phyloP scores from a whole-genome alignment of 2,113 vertebrate species.

The Cnemophilus loriae region DNA sequence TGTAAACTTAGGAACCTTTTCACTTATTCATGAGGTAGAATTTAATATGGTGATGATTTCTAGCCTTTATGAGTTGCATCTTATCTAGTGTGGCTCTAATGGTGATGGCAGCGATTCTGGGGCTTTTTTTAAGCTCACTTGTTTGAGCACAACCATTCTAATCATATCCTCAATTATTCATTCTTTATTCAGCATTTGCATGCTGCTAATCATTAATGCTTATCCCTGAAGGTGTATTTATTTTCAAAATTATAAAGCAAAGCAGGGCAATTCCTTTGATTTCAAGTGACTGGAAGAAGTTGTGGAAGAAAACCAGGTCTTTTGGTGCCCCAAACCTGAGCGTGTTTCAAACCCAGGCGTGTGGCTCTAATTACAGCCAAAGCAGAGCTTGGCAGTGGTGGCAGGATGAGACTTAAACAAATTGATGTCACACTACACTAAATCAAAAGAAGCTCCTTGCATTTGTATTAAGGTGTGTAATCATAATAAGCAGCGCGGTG shows the following conservation, averaged over 20 bases:
- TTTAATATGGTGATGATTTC: conserved; percentile 74
- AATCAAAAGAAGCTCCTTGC: conserved; percentile 69
- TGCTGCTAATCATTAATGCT: conserved; percentile 1
- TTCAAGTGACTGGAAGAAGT: conserved; percentile 45
- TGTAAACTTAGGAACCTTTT: conserved; percentile 73
- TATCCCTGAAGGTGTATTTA: neutral
- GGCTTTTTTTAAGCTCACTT: conserved; percentile 35
- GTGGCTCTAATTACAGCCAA: conserved; percentile 68
- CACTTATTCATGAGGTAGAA: conserved; percentile 77
- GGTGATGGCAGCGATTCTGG: neutral
- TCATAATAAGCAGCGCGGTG: conserved; percentile 63
- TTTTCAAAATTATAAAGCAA: conserved; percentile 40
- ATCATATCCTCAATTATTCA: conserved; percentile 37
- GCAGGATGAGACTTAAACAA: conserved; percentile 76
- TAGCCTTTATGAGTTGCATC: conserved; percentile 69
- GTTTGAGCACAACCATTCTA: conserved; percentile 45
- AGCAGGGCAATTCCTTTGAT: conserved; percentile 28
- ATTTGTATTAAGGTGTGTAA: conserved; percentile 46
- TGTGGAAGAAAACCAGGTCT: neutral
- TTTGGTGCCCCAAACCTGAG: neutral
- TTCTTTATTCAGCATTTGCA: conserved; percentile 29
- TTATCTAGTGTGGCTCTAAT: conserved; percentile 14
- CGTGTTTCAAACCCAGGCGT: conserved; percentile 47
- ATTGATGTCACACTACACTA: conserved; percentile 70
- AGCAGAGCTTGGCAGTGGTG: conserved; percentile 62